Evolutionary conservation across 2,797 vertebrate genomes (phyloP).

Genomic region (Cryptoblepharus egeriae): DNA sequence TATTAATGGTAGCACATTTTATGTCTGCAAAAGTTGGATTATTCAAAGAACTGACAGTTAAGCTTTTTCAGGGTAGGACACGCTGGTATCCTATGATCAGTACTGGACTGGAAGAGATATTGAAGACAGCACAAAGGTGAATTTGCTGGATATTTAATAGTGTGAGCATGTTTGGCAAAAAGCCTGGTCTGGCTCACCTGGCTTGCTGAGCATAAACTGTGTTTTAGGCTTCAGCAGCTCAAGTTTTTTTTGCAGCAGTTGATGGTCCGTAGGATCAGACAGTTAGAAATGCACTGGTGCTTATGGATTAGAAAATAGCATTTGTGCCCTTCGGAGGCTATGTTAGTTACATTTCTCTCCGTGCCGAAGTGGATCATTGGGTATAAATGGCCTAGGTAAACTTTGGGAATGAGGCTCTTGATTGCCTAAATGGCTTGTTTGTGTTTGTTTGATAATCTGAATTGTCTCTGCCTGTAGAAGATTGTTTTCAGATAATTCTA

Average conservation of each 20-base stretch:
- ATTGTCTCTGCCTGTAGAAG: slow-evolving; percentile 58
- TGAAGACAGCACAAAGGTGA: background rate
- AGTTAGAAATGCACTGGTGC: background rate
- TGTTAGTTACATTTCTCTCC: background rate
- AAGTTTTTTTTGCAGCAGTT: background rate
- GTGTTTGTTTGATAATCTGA: slow-evolving; percentile 63
- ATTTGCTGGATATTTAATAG: background rate
- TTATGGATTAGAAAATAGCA: background rate
- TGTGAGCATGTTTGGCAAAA: background rate
- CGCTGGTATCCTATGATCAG: background rate
- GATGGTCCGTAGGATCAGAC: rapidly evolving
- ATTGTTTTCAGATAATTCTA: slow-evolving; percentile 70
- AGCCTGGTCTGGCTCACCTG: background rate
- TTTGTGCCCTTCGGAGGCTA: background rate
- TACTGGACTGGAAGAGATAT: background rate
- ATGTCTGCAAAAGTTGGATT: background rate
- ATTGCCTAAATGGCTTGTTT: slow-evolving; percentile 54
- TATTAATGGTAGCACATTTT: background rate
- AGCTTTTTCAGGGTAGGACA: background rate
- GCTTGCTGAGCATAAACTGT: background rate
- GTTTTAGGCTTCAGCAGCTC: background rate
- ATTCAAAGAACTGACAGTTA: background rate
- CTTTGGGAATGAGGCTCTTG: slow-evolving; percentile 30
- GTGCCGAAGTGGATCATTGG: background rate
- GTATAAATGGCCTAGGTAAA: slow-evolving; percentile 39